These are phyloP conservation scores for Ylistrum balloti DNA, from an alignment of 1,140 invertebrate species.

Conservation along the genomic window DNA sequence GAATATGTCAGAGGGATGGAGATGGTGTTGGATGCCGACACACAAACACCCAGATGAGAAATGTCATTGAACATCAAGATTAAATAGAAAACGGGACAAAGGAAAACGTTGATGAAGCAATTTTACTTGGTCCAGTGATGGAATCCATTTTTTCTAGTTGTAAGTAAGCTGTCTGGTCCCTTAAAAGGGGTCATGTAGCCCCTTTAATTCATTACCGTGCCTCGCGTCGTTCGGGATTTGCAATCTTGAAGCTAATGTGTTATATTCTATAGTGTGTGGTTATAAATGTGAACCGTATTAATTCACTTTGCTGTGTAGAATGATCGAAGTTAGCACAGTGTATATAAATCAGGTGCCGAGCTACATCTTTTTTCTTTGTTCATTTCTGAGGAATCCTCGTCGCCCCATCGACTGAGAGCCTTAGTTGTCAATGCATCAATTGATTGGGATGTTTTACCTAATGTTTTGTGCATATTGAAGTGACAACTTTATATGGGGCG, in stretches of 20 bases:
- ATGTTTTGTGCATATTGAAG: slow-evolving; percentile 39
- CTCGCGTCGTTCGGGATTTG: slow-evolving; percentile 22
- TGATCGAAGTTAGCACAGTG: slow-evolving; percentile 24
- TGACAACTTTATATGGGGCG: background rate
- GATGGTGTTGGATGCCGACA: background rate
- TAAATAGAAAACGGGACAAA: slow-evolving; percentile 35
- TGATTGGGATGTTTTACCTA: slow-evolving; percentile 34
- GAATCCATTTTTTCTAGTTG: slow-evolving; percentile 18
- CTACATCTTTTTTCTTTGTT: slow-evolving; percentile 40
- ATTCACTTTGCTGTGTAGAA: slow-evolving; percentile 31
- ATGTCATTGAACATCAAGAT: slow-evolving; percentile 24
- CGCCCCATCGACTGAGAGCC: slow-evolving; percentile 27
- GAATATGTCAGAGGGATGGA: background rate
- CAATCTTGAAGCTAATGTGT: slow-evolving; percentile 38
- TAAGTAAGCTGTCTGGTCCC: slow-evolving; percentile 24
- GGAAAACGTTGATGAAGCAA: slow-evolving; percentile 26
- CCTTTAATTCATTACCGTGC: slow-evolving; percentile 16
- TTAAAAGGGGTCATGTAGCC: slow-evolving; percentile 37
- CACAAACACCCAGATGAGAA: slow-evolving; percentile 12
- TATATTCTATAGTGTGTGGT: slow-evolving; percentile 27
- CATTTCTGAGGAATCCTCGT: background rate
- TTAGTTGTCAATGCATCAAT: background rate
- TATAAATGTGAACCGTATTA: slow-evolving; percentile 22
- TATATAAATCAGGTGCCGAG: slow-evolving; percentile 15
- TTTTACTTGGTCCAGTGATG: slow-evolving; percentile 20